Conservation (phyloP, 2,113 vertebrate genomes). For the Condylura cristata region DNA sequence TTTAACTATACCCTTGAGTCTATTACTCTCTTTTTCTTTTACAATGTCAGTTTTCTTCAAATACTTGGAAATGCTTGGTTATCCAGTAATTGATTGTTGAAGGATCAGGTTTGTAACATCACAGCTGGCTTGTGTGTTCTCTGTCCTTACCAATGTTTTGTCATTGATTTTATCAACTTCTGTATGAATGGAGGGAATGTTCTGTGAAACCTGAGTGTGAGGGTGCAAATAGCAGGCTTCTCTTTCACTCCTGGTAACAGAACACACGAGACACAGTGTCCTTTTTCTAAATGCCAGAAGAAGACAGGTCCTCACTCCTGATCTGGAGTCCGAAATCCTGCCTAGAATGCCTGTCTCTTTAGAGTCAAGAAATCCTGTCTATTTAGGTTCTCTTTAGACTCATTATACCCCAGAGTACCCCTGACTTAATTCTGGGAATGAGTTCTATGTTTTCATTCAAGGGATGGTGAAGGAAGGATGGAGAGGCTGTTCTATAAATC, state of each 20-base stretch:
- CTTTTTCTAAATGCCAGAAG: neutral
- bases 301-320: neutral
- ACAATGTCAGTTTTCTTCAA: neutral
- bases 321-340: neutral
- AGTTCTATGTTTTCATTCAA: neutral
- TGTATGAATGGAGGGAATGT: neutral
- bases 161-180: no score
- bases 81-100: neutral
- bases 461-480: neutral
- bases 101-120: neutral
- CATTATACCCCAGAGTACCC: no score
- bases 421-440: neutral
- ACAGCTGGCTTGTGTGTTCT: neutral
- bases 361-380: neutral
- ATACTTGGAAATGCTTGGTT: neutral
- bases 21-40: neutral
- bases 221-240: neutral
- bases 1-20: neutral
- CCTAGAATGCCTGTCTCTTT: neutral
- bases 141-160: neutral
- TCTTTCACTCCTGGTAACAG: neutral
- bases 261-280: neutral
- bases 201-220: neutral
- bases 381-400: no score
- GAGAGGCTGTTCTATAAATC: neutral